These are phyloP conservation scores for Clarias macrocephalus DNA, from an alignment of 2,113 vertebrate genomes.

Conservation along the genomic window DNA sequence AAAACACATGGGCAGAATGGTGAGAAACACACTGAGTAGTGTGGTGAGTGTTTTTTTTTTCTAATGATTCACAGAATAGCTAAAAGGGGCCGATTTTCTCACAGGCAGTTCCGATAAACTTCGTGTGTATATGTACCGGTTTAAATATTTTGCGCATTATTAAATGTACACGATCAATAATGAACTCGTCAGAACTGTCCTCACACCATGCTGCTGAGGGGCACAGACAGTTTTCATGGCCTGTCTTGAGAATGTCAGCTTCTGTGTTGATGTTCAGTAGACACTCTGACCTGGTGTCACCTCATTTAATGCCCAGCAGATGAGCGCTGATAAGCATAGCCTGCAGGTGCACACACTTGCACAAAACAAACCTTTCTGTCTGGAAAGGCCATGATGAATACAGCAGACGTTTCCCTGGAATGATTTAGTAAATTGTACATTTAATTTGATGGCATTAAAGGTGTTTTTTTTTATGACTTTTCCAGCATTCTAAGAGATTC, in stretches of 20 bases:
- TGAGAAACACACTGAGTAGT: slow-evolving; percentile 54
- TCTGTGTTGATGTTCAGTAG: slow-evolving; percentile 10
- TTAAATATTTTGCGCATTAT: not conserved
- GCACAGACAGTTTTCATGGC: not conserved
- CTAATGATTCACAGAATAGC: slow-evolving; percentile 33
- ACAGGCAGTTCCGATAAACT: not conserved
- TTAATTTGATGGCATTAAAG: too few species aligned
- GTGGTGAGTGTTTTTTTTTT: slow-evolving; percentile 39
- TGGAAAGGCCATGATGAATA: not conserved
- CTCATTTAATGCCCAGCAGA: slow-evolving; percentile 43
- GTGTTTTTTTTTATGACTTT: not conserved
- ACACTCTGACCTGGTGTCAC: slow-evolving; percentile 33
- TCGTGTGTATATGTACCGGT: not conserved
- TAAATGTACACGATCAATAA: not conserved
- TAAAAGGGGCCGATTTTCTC: not conserved
- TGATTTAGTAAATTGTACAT: not conserved
- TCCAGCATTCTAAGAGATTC: not conserved
- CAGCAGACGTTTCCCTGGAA: not conserved
- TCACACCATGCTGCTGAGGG: not conserved
- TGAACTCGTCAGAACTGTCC: not conserved
- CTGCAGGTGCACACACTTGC: slow-evolving; percentile 29
- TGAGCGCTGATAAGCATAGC: slow-evolving; percentile 43
- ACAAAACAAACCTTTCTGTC: not conserved
- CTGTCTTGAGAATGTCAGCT: not conserved
- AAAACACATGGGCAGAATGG: slow-evolving; percentile 63